These are phyloP conservation scores for Patagioenas fasciata DNA, from an alignment of 2,113 vertebrate species.

Conservation along the genomic window DNA sequence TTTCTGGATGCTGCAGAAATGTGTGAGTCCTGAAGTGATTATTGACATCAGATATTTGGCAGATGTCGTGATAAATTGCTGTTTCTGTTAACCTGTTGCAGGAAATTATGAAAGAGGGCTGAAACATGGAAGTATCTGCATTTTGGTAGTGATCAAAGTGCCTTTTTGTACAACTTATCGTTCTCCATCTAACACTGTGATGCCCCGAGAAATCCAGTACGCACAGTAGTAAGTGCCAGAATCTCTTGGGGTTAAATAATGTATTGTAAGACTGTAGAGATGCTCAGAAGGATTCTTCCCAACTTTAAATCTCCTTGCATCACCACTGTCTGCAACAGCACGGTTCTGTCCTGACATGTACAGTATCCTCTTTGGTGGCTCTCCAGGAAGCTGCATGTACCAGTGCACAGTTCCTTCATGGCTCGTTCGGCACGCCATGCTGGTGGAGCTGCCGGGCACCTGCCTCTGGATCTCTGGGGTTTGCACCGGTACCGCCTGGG, in stretches of 20 bases:
- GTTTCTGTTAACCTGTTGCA: not conserved
- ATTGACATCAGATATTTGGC: not conserved
- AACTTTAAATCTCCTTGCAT: accelerated
- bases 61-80: accelerated
- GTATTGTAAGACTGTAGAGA: accelerated
- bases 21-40: too few relatives aligned
- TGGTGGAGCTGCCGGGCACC: not conserved
- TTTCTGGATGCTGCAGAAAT: not conserved
- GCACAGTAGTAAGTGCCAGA: conserved; percentile 24
- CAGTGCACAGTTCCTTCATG: accelerated
- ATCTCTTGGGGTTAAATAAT: accelerated
- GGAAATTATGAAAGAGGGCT: not conserved
- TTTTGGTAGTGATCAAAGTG: not conserved
- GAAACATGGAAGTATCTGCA: not conserved
- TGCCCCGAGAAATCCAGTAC: accelerated
- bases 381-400: not conserved
- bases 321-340: accelerated
- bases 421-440: accelerated
- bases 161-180: not conserved
- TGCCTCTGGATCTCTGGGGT: accelerated
- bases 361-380: not conserved
- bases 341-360: accelerated
- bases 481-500: not conserved
- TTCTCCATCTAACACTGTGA: not conserved
- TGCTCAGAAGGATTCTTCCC: accelerated